Evolutionary conservation across 2,797 vertebrate species (phyloP).

Genomic region (Cyclopterus lumpus): DNA sequence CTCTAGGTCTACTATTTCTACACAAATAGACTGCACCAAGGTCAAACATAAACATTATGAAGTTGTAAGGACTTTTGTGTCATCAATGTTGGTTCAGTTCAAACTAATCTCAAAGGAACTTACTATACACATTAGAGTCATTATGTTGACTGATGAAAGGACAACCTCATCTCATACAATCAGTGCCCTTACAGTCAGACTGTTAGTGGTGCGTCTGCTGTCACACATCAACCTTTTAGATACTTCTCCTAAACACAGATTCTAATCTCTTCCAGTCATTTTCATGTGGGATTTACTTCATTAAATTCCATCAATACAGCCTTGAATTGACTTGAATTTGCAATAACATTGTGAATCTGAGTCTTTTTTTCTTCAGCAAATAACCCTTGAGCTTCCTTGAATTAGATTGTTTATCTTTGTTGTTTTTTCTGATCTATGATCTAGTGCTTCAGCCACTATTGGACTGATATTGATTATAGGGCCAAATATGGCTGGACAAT

Average conservation of each 20-base stretch:
- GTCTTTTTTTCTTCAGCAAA: neutral
- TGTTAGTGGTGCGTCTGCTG: neutral
- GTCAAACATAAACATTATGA: too few species aligned
- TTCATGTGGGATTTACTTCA: too few species aligned
- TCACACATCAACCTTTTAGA: neutral
- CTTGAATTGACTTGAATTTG: neutral
- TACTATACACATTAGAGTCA: too few species aligned
- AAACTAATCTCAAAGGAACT: too few species aligned
- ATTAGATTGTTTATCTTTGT: neutral
- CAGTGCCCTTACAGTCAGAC: too few species aligned
- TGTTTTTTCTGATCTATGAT: neutral
- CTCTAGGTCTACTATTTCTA: neutral
- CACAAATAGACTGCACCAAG: neutral
- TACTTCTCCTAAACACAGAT: neutral
- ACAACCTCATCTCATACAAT: too few species aligned
- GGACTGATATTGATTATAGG: neutral
- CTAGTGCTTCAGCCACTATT: neutral
- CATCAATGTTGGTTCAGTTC: too few species aligned
- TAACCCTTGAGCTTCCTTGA: neutral
- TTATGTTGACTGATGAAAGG: too few species aligned
- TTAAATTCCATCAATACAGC: too few species aligned
- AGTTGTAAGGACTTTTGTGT: too few species aligned
- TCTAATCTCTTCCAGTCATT: too few species aligned
- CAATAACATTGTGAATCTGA: neutral
- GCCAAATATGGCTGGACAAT: too few species aligned